Evolutionary conservation across 2,113 vertebrate species (phyloP).

Genomic region (Euleptes europaea): DNA sequence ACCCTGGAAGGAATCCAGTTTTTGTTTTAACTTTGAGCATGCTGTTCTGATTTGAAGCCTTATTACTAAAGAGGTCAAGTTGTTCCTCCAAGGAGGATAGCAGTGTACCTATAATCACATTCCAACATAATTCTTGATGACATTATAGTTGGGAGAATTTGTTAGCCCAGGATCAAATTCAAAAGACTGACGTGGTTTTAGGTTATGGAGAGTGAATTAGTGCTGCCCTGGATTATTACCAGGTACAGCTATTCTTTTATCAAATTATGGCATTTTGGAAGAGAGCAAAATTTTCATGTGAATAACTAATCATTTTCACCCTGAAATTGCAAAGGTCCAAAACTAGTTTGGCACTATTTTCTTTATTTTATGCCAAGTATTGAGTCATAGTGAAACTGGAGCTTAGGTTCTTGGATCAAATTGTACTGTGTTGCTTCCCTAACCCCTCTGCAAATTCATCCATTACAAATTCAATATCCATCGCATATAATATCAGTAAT

Average conservation of each 20-base stretch:
- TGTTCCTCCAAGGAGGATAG: conserved; percentile 23
- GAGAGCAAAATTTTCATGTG: not conserved
- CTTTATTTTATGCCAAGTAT: not conserved
- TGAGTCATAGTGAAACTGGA: conserved; percentile 12
- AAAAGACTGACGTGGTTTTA: conserved; percentile 1
- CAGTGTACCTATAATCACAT: conserved; percentile 12
- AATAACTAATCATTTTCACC: not conserved
- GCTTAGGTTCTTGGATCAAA: conserved; percentile 16
- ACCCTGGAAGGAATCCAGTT: conserved; percentile 22
- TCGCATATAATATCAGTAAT: not conserved
- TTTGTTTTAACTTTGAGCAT: conserved; percentile 24
- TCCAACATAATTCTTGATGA: conserved; percentile 18
- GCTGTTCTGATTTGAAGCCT: conserved; percentile 15
- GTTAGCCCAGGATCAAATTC: not conserved
- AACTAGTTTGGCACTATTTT: not conserved
- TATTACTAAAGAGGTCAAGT: conserved; percentile 16
- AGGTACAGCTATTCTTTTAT: not conserved
- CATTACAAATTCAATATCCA: not conserved
- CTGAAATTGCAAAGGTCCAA: conserved; percentile 2
- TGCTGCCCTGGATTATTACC: not conserved
- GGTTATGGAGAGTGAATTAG: not conserved
- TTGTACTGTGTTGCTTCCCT: not conserved
- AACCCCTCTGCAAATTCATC: conserved; percentile 13
- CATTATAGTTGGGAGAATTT: not conserved
- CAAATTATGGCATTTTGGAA: not conserved